phyloP scores from a whole-genome alignment of 1,140 invertebrate species.

The Sitophilus oryzae region DNA sequence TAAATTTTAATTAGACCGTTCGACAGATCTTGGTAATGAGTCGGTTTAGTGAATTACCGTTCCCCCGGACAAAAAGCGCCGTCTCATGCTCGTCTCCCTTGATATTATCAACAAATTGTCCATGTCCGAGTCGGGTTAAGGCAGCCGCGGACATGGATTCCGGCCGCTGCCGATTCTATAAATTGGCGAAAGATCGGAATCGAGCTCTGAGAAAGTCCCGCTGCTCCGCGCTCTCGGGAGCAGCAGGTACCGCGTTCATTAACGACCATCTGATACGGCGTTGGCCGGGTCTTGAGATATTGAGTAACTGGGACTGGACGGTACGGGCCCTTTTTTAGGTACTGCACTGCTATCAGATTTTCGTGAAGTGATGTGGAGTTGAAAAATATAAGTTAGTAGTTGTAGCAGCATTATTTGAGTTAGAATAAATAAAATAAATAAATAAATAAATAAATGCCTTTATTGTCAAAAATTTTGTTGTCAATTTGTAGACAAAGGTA shows the following conservation, averaged over 20 bases:
- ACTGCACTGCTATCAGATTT: no score
- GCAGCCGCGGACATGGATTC: slow-evolving; percentile 10
- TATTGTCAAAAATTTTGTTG: no score
- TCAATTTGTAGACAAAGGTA: no score
- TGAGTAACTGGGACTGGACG: slow-evolving; percentile 20
- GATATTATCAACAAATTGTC: slow-evolving; percentile 44
- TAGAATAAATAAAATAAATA: no score
- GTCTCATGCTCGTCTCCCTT: slow-evolving; percentile 14
- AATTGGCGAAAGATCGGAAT: slow-evolving; percentile 38
- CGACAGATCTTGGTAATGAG: no score
- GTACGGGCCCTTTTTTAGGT: slow-evolving; percentile 3
- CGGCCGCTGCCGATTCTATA: slow-evolving; percentile 36
- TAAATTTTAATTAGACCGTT: no score
- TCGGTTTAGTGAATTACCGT: slow-evolving; percentile 18
- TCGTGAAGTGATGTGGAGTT: no score
- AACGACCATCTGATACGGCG: slow-evolving; percentile 38
- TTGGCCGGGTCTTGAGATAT: slow-evolving; percentile 22
- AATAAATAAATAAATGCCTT: no score
- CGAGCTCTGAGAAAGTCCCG: slow-evolving; percentile 22
- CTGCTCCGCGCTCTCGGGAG: no score
- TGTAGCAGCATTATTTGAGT: no score
- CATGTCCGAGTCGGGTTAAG: slow-evolving; percentile 41
- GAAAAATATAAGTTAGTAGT: no score
- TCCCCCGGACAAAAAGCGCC: slow-evolving; percentile 13
- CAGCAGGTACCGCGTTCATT: slow-evolving; percentile 40